phyloP scores from a whole-genome alignment of 2,797 vertebrate genomes.

The Hephaestus fuliginosus region DNA sequence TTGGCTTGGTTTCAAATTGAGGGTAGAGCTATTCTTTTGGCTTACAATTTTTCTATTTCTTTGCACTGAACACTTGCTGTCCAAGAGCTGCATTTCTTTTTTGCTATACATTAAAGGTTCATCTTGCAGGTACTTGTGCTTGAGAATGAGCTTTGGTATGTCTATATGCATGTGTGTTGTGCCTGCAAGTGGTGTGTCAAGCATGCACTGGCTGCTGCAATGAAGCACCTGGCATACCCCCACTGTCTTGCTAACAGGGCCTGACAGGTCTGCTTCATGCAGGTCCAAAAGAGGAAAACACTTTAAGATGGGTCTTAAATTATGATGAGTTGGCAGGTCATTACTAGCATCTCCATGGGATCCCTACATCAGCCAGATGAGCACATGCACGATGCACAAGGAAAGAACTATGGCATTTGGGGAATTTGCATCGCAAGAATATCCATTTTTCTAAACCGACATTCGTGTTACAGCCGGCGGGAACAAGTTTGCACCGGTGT shows the following conservation, averaged over 20 bases:
- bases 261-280: constrained; percentile 78
- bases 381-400: constrained; percentile 1
- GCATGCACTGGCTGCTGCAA: constrained; percentile 59
- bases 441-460: constrained; percentile 14
- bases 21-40: constrained; percentile 21
- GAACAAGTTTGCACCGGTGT: constrained; percentile 10
- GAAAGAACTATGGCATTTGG: constrained; percentile 26
- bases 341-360: constrained; percentile 49
- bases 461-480: constrained; percentile 9
- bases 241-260: constrained; percentile 70
- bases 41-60: constrained; percentile 19
- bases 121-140: not conserved
- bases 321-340: constrained; percentile 67
- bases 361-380: constrained; percentile 46
- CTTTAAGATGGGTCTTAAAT: constrained; percentile 66
- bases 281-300: constrained; percentile 73
- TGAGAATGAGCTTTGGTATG: constrained; percentile 21
- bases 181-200: constrained; percentile 52
- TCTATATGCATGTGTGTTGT: constrained; percentile 27
- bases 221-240: constrained; percentile 68
- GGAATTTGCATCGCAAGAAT: not conserved
- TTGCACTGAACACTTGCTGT: not conserved
- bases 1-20: constrained; percentile 49
- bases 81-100: not conserved
- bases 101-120: not conserved